Evolutionary conservation across 2,113 vertebrate genomes (phyloP).

Genomic region (Salvelinus alpinus): DNA sequence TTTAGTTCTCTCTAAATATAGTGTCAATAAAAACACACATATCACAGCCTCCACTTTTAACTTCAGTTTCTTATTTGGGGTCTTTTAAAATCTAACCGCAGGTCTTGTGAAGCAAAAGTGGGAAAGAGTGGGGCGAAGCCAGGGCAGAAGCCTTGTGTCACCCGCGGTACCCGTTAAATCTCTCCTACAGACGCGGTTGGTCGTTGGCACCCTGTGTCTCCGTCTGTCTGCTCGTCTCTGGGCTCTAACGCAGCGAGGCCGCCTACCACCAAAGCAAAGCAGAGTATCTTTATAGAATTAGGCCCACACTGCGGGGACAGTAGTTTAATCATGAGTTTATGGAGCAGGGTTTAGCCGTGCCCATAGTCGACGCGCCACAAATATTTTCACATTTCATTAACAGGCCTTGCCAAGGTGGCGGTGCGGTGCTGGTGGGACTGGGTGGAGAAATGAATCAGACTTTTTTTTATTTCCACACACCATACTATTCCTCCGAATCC

Average conservation of each 20-base stretch:
- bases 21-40: conserved; percentile 27
- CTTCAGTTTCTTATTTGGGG: background rate
- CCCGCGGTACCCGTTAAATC: conserved; percentile 36
- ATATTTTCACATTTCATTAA: conserved; percentile 77
- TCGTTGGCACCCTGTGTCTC: no score
- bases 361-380: conserved; percentile 72
- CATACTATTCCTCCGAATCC: no score
- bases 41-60: background rate
- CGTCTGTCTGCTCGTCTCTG: conserved; percentile 57
- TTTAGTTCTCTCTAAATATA: conserved; percentile 37
- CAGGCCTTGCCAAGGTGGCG: conserved; percentile 69
- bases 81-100: conserved; percentile 28
- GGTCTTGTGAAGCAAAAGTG: conserved; percentile 4
- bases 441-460: conserved; percentile 38
- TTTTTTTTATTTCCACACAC: conserved; percentile 49
- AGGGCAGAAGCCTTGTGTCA: background rate
- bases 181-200: conserved; percentile 61
- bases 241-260: conserved; percentile 46
- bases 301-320: conserved; percentile 65
- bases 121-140: conserved; percentile 21
- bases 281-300: conserved; percentile 61
- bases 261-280: conserved; percentile 25
- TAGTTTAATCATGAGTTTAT: conserved; percentile 70
- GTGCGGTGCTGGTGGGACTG: conserved; percentile 45
- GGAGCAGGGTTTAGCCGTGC: conserved; percentile 64